Conservation (phyloP, 2,888 invertebrate species). For the Oligia latruncula region DNA sequence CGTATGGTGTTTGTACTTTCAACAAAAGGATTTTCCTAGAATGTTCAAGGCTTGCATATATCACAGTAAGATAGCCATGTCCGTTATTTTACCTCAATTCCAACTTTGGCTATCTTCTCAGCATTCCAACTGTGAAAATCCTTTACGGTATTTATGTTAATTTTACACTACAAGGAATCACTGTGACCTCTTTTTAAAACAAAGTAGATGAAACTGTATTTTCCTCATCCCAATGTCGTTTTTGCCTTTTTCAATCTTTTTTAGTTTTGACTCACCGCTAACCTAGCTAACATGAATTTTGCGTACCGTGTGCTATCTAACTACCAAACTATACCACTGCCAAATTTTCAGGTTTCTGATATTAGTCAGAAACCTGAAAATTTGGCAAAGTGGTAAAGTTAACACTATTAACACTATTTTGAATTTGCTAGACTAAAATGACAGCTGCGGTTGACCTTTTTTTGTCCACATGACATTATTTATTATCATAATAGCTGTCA, state of each 20-base stretch:
- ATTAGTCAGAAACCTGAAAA: too few relatives aligned
- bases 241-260: not conserved
- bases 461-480: not conserved
- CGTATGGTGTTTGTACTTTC: not conserved
- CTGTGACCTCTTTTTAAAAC: not conserved
- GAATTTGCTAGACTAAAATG: not conserved
- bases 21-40: slow-evolving; percentile 47
- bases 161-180: slow-evolving; percentile 36
- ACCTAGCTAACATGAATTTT: not conserved
- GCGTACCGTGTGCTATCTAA: not conserved
- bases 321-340: not conserved
- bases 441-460: not conserved
- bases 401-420: not conserved
- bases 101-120: slow-evolving; percentile 51
- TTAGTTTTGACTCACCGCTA: not conserved
- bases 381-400: too few relatives aligned
- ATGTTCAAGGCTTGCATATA: slow-evolving; percentile 35
- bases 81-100: slow-evolving; percentile 54
- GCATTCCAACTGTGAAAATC: slow-evolving; percentile 57
- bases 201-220: slow-evolving; percentile 1
- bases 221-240: not conserved
- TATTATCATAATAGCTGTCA: not conserved
- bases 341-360: too few relatives aligned
- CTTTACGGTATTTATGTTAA: slow-evolving; percentile 49
- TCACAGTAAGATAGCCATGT: slow-evolving; percentile 23